Evolutionary conservation across 2,113 vertebrate genomes (phyloP).

Genomic region (Thamnaconus septentrionalis): DNA sequence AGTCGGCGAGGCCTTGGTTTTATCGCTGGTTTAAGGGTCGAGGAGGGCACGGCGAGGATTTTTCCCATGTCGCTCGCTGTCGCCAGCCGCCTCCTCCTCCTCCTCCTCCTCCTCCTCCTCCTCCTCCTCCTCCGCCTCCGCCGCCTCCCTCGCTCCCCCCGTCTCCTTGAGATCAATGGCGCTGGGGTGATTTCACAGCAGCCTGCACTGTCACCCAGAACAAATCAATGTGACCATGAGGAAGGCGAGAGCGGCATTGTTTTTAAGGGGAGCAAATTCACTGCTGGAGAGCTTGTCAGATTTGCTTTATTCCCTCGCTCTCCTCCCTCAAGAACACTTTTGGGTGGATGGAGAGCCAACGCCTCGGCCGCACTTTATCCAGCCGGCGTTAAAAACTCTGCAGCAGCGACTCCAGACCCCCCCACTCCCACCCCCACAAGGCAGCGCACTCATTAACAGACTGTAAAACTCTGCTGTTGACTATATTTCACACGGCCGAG

Average conservation of each 20-base stretch:
- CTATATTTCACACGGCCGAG: slow-evolving; percentile 29
- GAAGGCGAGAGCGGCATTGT: slow-evolving; percentile 73
- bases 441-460: slow-evolving; percentile 57
- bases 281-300: slow-evolving; percentile 73
- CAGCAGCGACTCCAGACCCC: slow-evolving; percentile 21
- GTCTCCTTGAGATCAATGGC: slow-evolving; percentile 75
- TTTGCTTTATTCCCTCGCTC: slow-evolving; percentile 66
- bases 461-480: slow-evolving; percentile 28
- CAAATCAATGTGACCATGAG: slow-evolving; percentile 80
- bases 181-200: slow-evolving; percentile 73
- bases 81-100: slow-evolving; percentile 60
- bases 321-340: slow-evolving; percentile 52
- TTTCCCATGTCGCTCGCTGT: slow-evolving; percentile 70
- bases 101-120: slow-evolving; percentile 58
- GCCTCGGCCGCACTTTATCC: slow-evolving; percentile 35
- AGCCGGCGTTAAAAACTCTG: slow-evolving; percentile 43
- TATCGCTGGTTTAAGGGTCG: slow-evolving; percentile 61
- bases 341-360: slow-evolving; percentile 50
- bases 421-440: neutral
- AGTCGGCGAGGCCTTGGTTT: slow-evolving; percentile 58
- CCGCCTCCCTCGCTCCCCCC: slow-evolving; percentile 35
- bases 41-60: slow-evolving; percentile 58
- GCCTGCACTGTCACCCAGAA: slow-evolving; percentile 74
- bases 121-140: slow-evolving; percentile 55
- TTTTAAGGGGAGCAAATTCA: slow-evolving; percentile 74